Evolutionary conservation across 2,113 vertebrate genomes (phyloP), one percentile per base, ranked within the genome.

Genomic region (Mesoclemmys tuberculata): DNA sequence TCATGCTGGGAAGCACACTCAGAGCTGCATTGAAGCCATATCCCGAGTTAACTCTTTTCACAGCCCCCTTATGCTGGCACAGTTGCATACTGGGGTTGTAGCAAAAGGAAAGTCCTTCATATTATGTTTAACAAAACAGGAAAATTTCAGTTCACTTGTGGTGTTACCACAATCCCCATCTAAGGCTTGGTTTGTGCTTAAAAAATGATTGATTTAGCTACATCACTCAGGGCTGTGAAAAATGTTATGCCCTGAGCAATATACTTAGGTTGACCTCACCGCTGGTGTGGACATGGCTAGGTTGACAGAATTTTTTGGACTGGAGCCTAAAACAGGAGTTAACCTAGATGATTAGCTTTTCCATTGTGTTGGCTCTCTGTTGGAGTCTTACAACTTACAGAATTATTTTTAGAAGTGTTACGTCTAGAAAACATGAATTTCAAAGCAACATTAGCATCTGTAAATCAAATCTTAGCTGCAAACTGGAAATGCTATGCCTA

Each of bases 381-480:
- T 10, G 81, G 51, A 93, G 61, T 71, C 41, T 82, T 91, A n/a
- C 89, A 84, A 95, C 92, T 78, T 58, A 58, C 22, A 4, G 74
- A 82, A 89, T 89, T 90, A 91, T 84, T 95, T 97, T 96, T 93
- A 90, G 84, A 84, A 93, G 55, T 46, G 38, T 88, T 90, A 77
- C 56, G 27, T 84, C 49, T 86, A 82, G 78, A 79, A 90, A 77
- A 56, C 35, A 10, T 9, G 19, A 12, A 18, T 83, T 85, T 93
- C 84, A 92, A 79, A 94, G 41, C 44, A 85, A 35, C 41, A 86
- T 90, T 97, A 80, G 71, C 82, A 80, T 48, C 80, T 78, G 5
- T 18, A n/a, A 94, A 94, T 85, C 52, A 78, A 94, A 18, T 6
- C 41, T 89, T 58, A 74, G 78, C 85, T 94, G 78, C 52, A 84